Conservation (phyloP, 2,797 vertebrate genomes). For the Luscinia luscinia region DNA sequence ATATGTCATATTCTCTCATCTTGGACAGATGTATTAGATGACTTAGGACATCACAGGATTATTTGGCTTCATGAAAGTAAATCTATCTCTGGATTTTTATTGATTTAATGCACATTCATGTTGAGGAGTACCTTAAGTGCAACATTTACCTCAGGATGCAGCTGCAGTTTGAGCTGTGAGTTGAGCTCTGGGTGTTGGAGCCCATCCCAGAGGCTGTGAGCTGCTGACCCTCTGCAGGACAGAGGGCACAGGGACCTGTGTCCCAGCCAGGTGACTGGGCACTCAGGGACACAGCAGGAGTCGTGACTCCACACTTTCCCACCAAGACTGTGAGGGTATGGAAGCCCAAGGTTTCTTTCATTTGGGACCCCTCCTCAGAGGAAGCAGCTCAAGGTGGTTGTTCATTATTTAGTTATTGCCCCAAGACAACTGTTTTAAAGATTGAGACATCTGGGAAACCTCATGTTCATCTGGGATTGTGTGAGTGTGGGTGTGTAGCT, state of each 20-base stretch:
- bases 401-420: background rate
- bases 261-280: rapidly evolving
- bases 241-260: background rate
- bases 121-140: background rate
- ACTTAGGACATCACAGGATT: background rate
- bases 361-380: background rate
- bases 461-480: rapidly evolving
- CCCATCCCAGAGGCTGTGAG: rapidly evolving
- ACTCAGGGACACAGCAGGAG: background rate
- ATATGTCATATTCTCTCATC: background rate
- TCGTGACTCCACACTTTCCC: too few species aligned
- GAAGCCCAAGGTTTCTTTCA: background rate
- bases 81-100: background rate
- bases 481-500: background rate
- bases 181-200: background rate
- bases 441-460: background rate
- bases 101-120: background rate
- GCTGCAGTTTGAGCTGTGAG: rapidly evolving
- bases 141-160: background rate
- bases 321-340: background rate
- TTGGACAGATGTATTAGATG: background rate
- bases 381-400: rapidly evolving
- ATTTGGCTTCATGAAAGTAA: background rate
- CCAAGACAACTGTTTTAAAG: background rate
- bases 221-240: background rate